Conservation (phyloP, 1,140 invertebrate species). For the Drosophila watanabei region DNA sequence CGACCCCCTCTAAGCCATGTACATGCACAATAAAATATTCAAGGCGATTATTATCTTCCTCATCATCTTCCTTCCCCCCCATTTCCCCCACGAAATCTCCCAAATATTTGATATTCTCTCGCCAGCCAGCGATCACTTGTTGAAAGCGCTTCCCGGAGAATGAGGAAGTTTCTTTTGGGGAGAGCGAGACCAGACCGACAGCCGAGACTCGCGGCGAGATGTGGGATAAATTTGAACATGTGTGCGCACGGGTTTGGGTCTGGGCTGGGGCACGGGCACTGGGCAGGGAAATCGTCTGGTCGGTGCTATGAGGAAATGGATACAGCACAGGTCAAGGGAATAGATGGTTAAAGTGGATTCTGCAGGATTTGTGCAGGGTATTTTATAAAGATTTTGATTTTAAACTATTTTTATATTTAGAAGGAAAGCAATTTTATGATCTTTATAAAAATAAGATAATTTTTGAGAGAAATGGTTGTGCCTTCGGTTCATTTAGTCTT, state of each 20-base stretch:
- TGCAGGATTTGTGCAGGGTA: not conserved
- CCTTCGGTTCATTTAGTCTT: too few relatives aligned
- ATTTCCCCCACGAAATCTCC: constrained; percentile 18
- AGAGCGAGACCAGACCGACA: constrained; percentile 32
- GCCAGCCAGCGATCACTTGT: constrained; percentile 68
- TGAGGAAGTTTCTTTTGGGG: constrained; percentile 77
- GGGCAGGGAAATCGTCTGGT: constrained; percentile 47
- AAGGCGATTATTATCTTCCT: constrained; percentile 50
- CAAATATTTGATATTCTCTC: constrained; percentile 51
- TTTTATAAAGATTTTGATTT: not conserved
- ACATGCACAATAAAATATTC: constrained; percentile 75
- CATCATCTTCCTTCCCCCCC: constrained; percentile 43
- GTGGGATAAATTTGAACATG: constrained; percentile 76
- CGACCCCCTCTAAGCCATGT: constrained; percentile 81
- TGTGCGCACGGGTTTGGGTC: constrained; percentile 24
- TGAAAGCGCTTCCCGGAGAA: constrained; percentile 81
- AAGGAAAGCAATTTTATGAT: too few relatives aligned
- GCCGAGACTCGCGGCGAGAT: constrained; percentile 23
- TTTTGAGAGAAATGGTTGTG: too few relatives aligned
- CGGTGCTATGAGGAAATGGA: constrained; percentile 32
- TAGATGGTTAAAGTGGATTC: not conserved
- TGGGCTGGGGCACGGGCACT: constrained; percentile 19
- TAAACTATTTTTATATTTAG: not conserved
- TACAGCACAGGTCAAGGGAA: constrained; percentile 39
- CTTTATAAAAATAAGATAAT: too few relatives aligned